phyloP scores from a whole-genome alignment of 2,113 vertebrate genomes.

The Oncorhynchus gorbuscha region DNA sequence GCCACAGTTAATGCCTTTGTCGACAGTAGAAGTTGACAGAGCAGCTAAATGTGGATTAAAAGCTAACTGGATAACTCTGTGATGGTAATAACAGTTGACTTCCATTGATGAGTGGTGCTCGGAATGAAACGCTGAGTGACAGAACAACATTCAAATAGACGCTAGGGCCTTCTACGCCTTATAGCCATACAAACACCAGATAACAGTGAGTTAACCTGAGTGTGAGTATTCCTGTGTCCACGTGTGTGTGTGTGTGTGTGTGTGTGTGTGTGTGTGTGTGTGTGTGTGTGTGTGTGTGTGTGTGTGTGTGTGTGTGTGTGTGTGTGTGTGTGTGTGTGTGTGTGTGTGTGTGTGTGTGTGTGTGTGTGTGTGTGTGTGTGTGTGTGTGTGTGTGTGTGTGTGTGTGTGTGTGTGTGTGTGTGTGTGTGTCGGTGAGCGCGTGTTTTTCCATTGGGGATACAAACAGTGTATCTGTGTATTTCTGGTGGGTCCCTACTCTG shows the following conservation, averaged over 20 bases:
- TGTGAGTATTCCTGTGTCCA: neutral
- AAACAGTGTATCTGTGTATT: neutral
- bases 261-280: neutral
- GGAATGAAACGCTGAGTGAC: neutral
- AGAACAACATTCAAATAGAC: neutral
- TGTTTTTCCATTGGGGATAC: neutral
- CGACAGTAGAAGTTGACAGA: neutral
- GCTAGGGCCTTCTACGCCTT: neutral
- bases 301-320: no score
- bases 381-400: no score
- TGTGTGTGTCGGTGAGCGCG: neutral
- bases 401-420: no score
- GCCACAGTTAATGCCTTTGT: constrained; percentile 4
- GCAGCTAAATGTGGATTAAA: constrained; percentile 5
- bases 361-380: no score
- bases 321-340: no score
- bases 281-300: neutral
- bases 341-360: no score
- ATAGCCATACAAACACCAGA: constrained; percentile 2
- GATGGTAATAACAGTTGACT: neutral
- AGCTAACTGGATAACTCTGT: neutral
- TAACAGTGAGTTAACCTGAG: no score
- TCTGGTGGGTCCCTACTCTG: neutral
- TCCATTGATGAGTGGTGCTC: neutral
- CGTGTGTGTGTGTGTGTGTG: neutral